Conservation (phyloP, 1,140 invertebrate species). For the Stratiolaelaps scimitus region DNA sequence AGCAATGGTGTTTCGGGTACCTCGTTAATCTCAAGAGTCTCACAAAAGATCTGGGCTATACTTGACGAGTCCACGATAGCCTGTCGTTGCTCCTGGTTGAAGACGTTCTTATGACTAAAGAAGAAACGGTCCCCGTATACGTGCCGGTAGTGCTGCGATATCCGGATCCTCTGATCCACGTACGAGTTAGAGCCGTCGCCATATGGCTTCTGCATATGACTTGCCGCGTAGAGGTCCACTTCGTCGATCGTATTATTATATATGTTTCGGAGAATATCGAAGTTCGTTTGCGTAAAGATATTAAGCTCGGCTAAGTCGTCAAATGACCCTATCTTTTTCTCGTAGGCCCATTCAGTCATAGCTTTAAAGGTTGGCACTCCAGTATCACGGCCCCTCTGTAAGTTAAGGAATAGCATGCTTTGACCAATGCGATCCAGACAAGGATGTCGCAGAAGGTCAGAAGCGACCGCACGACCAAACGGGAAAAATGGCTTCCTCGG, state of each 20-base stretch:
- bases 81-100: neutral
- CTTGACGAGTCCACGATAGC: slow-evolving; percentile 4
- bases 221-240: neutral
- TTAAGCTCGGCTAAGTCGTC: slow-evolving; percentile 4
- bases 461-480: too few species aligned
- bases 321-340: neutral
- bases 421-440: neutral
- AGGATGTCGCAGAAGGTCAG: too few species aligned
- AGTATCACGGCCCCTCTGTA: slow-evolving; percentile 1
- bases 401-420: neutral
- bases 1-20: too few species aligned
- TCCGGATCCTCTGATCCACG: slow-evolving; percentile 1
- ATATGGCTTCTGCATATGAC: neutral
- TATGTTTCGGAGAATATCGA: neutral
- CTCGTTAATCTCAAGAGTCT: neutral
- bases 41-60: neutral
- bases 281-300: neutral
- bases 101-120: neutral
- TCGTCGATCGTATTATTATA: neutral
- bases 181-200: neutral
- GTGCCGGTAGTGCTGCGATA: neutral
- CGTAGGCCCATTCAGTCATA: neutral
- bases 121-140: slow-evolving; percentile 5
- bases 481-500: too few species aligned
- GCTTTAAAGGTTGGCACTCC: neutral